phyloP scores from a whole-genome alignment of 2,888 invertebrate genomes.

The Xestia xanthographa region DNA sequence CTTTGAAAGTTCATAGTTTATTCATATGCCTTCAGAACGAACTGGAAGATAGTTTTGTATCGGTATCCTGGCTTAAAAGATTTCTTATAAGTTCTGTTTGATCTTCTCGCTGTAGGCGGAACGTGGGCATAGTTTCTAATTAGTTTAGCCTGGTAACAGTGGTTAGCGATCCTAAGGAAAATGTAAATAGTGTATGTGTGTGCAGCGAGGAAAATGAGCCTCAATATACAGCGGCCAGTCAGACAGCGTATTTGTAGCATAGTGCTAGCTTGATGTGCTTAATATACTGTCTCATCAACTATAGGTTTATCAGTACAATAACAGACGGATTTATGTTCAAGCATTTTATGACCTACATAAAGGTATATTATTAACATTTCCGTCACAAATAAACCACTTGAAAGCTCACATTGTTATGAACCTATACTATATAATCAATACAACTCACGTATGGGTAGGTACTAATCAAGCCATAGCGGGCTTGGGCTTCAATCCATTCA shows the following conservation, averaged over 20 bases:
- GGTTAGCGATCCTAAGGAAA: background rate
- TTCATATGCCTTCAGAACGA: conserved; percentile 1
- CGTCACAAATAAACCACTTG: conserved; percentile 35
- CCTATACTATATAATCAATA: conserved; percentile 53
- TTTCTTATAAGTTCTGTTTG: conserved; percentile 23
- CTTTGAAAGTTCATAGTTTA: background rate
- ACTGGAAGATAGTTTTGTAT: conserved; percentile 12
- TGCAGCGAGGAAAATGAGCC: conserved; percentile 20
- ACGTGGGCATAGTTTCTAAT: conserved; percentile 31
- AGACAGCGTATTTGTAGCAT: background rate
- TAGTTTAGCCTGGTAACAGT: conserved; percentile 25
- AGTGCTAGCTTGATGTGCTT: background rate
- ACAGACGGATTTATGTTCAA: background rate
- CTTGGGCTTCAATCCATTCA: conserved; percentile 86
- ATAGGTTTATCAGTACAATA: background rate
- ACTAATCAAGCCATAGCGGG: conserved; percentile 72
- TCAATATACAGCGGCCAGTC: background rate
- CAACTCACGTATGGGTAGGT: conserved; percentile 59
- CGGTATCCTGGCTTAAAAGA: conserved; percentile 13
- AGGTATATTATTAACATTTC: conserved; percentile 13
- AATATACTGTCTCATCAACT: background rate
- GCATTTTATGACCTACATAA: conserved; percentile 35
- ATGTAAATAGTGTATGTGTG: too few relatives aligned
- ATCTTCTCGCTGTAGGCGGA: conserved; percentile 18
- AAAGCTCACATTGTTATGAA: conserved; percentile 43